Evolutionary conservation across 2,113 vertebrate genomes (phyloP).

Genomic region (Phycodurus eques): DNA sequence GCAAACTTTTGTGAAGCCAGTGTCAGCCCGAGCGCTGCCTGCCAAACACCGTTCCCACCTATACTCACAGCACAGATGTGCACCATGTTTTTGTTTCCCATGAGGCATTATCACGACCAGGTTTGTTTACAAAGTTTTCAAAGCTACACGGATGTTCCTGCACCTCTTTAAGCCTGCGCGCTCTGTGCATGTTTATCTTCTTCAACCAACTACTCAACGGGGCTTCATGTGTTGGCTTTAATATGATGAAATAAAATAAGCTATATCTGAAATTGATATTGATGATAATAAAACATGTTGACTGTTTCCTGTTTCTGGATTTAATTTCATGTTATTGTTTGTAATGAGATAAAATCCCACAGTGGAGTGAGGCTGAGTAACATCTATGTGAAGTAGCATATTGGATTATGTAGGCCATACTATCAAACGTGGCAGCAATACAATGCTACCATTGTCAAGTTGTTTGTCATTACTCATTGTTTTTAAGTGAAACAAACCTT

Average conservation of each 20-base stretch:
- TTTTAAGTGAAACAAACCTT: constrained; percentile 33
- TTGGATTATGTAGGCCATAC: background rate
- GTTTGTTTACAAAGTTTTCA: constrained; percentile 62
- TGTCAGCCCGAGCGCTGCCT: constrained; percentile 14
- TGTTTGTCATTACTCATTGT: constrained; percentile 21
- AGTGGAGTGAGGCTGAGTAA: background rate
- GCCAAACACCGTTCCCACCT: constrained; percentile 34
- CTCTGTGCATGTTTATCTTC: constrained; percentile 22
- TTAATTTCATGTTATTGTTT: background rate
- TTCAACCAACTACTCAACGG: constrained; percentile 17
- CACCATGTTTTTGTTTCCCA: constrained; percentile 25
- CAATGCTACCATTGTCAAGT: constrained; percentile 21
- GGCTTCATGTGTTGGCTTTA: constrained; percentile 20
- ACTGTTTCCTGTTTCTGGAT: constrained; percentile 9
- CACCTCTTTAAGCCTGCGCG: constrained; percentile 24
- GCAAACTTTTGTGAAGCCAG: constrained; percentile 43
- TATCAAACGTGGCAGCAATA: constrained; percentile 12
- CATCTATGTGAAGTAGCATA: background rate
- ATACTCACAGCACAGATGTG: constrained; percentile 34
- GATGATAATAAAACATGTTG: constrained; percentile 32
- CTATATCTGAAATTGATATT: constrained; percentile 67
- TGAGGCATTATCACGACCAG: constrained; percentile 40
- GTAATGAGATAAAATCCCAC: background rate
- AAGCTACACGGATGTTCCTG: constrained; percentile 51
- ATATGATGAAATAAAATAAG: constrained; percentile 66